Evolutionary conservation across 1,140 invertebrate genomes (phyloP), one percentile per base, ranked within the genome.

Genomic region (Tetramorium alpestre): DNA sequence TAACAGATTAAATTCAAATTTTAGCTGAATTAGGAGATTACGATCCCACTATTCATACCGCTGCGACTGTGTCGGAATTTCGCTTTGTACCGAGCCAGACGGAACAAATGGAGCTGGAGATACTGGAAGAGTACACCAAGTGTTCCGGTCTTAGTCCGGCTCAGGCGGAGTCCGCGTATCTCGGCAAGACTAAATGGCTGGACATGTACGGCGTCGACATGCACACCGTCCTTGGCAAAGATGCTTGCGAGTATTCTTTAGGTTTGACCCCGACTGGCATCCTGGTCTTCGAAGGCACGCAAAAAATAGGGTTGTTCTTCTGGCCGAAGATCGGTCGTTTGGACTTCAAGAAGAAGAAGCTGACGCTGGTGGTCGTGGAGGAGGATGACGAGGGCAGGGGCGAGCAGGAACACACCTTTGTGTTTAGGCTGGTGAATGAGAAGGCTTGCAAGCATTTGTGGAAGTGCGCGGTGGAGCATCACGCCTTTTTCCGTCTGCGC

Each of bases 401-500:
- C 7, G 98, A 99, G 94, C 98, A 99, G 92, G 98, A 99, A 93
- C 98, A 99, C 92, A 99, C 98, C 0, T 99, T 99, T 94, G 94
- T 95, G 13, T 96, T 95, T 89, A 96, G 98, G 69, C 95, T 99
- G 75, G 97, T 98, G 58, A 99, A 99, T 94, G 99, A 99, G 94
- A 99, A 99, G 94, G 99, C 99, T 0, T 99, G 99, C 94, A 99
- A 99, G 95, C 99, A 99, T 95, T 95, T 99, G 85, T 99, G 99
- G 99, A 99, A 99, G 95, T 99, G 99, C 96, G 99, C 99, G 28
- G 98, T 99, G 0, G 99, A 99, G 94, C 99, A 99, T 96, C 99
- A 99, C 95, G 98, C 99, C 0, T 99, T 99, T 96, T 99, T 99
- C 96, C 97, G 99, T 89, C 95, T 99, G 18, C 97, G 98, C 87